Evolutionary conservation across 2,113 vertebrate species (phyloP).

Genomic region (Morone saxatilis): DNA sequence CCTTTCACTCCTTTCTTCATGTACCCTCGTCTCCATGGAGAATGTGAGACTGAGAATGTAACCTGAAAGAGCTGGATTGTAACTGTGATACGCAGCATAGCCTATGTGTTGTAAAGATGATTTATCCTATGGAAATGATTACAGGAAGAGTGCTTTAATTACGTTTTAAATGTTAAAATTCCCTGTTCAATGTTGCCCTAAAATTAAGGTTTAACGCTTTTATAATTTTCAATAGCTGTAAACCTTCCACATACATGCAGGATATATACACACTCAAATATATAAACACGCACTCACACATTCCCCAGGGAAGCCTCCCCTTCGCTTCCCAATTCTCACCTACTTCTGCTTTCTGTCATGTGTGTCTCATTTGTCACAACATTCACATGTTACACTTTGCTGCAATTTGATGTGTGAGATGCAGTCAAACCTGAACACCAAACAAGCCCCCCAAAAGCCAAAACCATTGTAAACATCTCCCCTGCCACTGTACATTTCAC

Average conservation of each 20-base stretch:
- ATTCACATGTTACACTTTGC: slow-evolving; percentile 85
- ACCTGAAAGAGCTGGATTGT: slow-evolving; percentile 28
- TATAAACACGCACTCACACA: slow-evolving; percentile 28
- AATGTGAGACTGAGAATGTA: slow-evolving; percentile 40
- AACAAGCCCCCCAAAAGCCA: slow-evolving; percentile 49
- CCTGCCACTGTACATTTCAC: slow-evolving; percentile 49
- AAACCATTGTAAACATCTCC: slow-evolving; percentile 61
- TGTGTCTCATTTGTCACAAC: slow-evolving; percentile 83
- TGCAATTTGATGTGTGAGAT: slow-evolving; percentile 87
- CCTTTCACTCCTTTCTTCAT: slow-evolving; percentile 21
- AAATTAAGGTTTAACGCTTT: background rate
- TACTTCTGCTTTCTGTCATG: slow-evolving; percentile 78
- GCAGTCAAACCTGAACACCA: slow-evolving; percentile 72
- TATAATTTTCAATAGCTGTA: slow-evolving; percentile 1
- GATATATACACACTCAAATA: slow-evolving; percentile 22
- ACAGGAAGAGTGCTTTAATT: background rate
- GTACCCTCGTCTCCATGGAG: slow-evolving; percentile 40
- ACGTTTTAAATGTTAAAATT: background rate
- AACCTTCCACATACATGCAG: slow-evolving; percentile 14
- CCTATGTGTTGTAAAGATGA: slow-evolving; percentile 38
- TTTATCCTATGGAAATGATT: slow-evolving; percentile 50
- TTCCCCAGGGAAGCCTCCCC: slow-evolving; percentile 76
- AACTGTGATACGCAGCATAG: background rate
- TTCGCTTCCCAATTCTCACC: slow-evolving; percentile 85
- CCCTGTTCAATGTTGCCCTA: background rate